Base-by-base conservation (phyloP, 2,113 vertebrate genomes). In the Mastomys natalensis region DNA sequence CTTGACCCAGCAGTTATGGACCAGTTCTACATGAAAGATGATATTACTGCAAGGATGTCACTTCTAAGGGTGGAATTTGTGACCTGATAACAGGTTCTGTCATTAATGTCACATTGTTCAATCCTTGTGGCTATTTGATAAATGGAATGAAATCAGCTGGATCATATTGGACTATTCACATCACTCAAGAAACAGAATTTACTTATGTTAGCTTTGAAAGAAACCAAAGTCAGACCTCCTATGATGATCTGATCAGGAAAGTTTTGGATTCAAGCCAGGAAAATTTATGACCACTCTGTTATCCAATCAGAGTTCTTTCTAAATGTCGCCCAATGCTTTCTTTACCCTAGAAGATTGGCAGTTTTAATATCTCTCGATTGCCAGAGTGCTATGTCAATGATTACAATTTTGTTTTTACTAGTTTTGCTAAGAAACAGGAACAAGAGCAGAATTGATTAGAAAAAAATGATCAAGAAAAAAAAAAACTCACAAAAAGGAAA, bases 21-120 rank as follows among this genome's bases (percentile, higher is more conserved):
- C 99, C 99, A 99, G 99, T 99, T 99, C 99, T 99, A 99, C 98
- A 99, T 99, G 99, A 99, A 99, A 99, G 99, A 99, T 97, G 99
- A 99, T 99, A 99, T 99, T 99, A 99, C 99, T 99, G 99, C 99
- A 99, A 99, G 99, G 99, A 99, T 99, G 99, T 99, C 99, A 99
- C 99, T 99, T 99, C 99, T 99, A 99, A 99, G 99, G 99, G 99
- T 99, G 99, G 99, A 99, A 99, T 99, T 99, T 98, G 99, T 99
- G 99, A 99, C 99, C 99, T 99, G 99, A 99, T 99, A 99, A 99
- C 99, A 99, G 99, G 99, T 99, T 99, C 99, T 99, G 99, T 99
- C 99, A 99, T 99, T 98, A 99, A 99, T 97, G 99, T 99, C 99
- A 99, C 99, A 98, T 99, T 99, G 99, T 99, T 99, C 99, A 99